These are phyloP conservation scores for Azemiops feae DNA, from an alignment of 2,113 vertebrate genomes.

Conservation along the genomic window DNA sequence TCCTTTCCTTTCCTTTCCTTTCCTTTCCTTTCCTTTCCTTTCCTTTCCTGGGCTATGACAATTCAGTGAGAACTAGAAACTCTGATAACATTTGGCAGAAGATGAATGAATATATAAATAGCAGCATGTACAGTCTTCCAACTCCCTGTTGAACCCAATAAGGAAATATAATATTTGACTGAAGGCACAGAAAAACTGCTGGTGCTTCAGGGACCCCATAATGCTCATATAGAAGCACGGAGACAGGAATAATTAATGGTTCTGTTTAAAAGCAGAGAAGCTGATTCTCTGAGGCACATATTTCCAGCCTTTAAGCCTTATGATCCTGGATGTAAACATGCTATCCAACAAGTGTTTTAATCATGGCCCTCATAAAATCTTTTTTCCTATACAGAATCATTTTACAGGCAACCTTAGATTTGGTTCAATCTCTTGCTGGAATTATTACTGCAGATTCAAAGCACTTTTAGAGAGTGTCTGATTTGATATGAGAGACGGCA, in stretches of 20 bases:
- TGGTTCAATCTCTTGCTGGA: constrained; percentile 22
- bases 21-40: neutral
- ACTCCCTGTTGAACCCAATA: neutral
- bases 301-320: neutral
- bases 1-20: no score
- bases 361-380: constrained; percentile 19
- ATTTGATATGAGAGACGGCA: constrained; percentile 30
- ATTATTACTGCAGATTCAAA: constrained; percentile 35
- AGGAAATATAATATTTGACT: neutral
- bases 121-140: neutral
- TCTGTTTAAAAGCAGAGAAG: neutral
- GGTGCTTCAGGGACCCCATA: neutral
- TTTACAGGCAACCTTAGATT: constrained; percentile 41
- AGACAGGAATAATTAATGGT: neutral
- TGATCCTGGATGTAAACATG: neutral
- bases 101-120: neutral
- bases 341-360: neutral
- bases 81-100: neutral
- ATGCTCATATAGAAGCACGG: neutral
- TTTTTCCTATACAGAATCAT: constrained; percentile 38
- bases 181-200: neutral
- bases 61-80: neutral
- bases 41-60: neutral
- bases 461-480: neutral
- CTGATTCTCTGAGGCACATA: neutral